Evolutionary conservation across 2,113 vertebrate species (phyloP).

Genomic region (Desmodus rotundus): DNA sequence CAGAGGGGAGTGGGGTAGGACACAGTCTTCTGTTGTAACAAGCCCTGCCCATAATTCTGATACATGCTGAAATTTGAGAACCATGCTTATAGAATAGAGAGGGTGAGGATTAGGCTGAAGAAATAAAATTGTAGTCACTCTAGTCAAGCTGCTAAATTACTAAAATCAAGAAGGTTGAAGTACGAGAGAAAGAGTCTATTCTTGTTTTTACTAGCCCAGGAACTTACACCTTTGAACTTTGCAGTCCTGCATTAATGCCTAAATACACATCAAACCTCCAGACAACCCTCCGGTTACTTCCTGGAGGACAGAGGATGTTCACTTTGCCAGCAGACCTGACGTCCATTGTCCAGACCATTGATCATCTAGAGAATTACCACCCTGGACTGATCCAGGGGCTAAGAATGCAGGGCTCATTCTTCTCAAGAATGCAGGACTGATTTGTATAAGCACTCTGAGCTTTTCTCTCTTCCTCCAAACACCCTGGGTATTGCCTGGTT

Average conservation of each 20-base stretch:
- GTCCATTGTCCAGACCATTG: background rate
- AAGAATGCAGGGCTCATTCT: background rate
- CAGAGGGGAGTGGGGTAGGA: too few relatives aligned
- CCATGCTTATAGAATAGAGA: background rate
- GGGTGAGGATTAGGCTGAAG: background rate
- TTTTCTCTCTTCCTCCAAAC: background rate
- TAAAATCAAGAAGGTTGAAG: background rate
- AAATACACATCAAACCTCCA: background rate
- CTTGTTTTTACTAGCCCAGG: background rate
- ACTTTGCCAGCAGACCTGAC: background rate
- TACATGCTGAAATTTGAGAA: background rate
- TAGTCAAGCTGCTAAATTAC: background rate
- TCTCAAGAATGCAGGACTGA: background rate
- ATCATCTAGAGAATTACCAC: background rate
- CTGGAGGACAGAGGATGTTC: background rate
- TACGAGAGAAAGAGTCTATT: background rate
- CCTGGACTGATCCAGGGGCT: background rate
- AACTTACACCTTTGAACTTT: background rate
- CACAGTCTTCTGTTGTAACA: background rate
- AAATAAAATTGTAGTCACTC: background rate
- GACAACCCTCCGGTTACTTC: background rate
- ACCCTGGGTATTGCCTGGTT: background rate
- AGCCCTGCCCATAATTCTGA: background rate
- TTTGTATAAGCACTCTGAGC: background rate
- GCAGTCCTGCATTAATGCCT: too few relatives aligned